phyloP scores from a whole-genome alignment of 2,113 vertebrate genomes.

The Pomatorhinus ruficollis region DNA sequence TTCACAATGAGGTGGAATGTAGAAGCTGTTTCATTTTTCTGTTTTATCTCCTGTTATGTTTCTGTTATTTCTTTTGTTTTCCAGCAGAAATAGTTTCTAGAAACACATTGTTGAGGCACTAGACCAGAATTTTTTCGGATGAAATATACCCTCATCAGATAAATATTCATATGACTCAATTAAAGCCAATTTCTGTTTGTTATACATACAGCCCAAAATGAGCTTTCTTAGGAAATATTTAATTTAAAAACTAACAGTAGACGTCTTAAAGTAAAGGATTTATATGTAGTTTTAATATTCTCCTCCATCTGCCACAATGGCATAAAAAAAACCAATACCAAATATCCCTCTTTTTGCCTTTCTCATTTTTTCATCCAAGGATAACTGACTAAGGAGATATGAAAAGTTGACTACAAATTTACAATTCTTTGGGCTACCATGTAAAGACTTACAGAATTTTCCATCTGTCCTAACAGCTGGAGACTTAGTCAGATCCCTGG shows the following conservation, averaged over 20 bases:
- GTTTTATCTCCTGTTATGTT: not conserved
- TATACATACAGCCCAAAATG: not conserved
- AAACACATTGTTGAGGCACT: not conserved
- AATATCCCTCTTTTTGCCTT: not conserved
- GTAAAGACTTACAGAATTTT: constrained; percentile 9
- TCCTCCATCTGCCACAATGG: not conserved
- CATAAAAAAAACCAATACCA: not conserved
- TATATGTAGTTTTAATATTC: not conserved
- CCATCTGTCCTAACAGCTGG: constrained; percentile 12
- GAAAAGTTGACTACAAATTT: not conserved
- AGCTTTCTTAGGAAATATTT: not conserved
- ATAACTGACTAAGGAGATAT: not conserved
- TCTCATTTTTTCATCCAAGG: not conserved
- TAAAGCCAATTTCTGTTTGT: not conserved
- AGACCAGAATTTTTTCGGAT: not conserved
- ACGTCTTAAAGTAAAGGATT: not conserved
- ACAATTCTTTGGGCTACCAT: not conserved
- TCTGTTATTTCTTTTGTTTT: not conserved
- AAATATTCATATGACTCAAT: not conserved
- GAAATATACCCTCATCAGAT: not conserved
- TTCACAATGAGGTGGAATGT: not conserved
- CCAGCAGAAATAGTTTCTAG: not conserved
- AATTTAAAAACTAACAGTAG: not conserved
- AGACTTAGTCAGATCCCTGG: not conserved
- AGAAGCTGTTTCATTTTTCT: not conserved